Evolutionary conservation across 2,113 vertebrate genomes (phyloP), one percentile per base, ranked within the genome.

Genomic region (Callionymus lyra): DNA sequence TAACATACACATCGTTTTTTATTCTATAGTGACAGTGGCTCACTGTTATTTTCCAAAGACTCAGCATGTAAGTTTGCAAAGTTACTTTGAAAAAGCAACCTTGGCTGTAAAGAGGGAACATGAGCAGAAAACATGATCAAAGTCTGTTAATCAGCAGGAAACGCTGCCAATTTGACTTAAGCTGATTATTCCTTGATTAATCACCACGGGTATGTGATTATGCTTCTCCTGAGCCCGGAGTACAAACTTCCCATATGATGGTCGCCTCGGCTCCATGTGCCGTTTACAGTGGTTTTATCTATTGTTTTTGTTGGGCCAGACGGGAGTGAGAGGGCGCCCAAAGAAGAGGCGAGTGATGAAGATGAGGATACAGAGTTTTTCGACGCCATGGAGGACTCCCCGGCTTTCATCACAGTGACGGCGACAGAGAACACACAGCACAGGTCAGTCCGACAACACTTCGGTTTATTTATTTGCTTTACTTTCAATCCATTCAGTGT

Each of bases 381-480:
- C n/a, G 95, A 99, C n/a, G 95, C 95, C 87, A 99, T 99, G 95
- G 95, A 99, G 86, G 93, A 97, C 27, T 85, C 93, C 34, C 86
- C 90, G 46, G 90, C 91, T 19, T 97, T 98, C 69, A 96, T 97
- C 87, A 97, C 94, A 63, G 94, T 99, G 84, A 93, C 91, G 0
- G 82, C 93, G 1, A 65, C 76, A 6, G 89, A 97, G 59, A 82
- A 82, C 69, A 86, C 85, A 39, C 91, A 90, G 49, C 91, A 90
- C 86, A 92, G 93, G 95, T 97, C 47, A 59, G 80, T 56, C 32
- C 13, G 48, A 44, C 17, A n/a, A n/a, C n/a, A n/a, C n/a, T n/a
- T n/a, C n/a, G n/a, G n/a, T n/a, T n/a, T n/a, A n/a, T n/a, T n/a
- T n/a, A n/a, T n/a, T n/a, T n/a, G n/a, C n/a, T n/a, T n/a, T n/a